Conservation (phyloP, 2,888 invertebrate genomes). For the Melolontha melolontha region DNA sequence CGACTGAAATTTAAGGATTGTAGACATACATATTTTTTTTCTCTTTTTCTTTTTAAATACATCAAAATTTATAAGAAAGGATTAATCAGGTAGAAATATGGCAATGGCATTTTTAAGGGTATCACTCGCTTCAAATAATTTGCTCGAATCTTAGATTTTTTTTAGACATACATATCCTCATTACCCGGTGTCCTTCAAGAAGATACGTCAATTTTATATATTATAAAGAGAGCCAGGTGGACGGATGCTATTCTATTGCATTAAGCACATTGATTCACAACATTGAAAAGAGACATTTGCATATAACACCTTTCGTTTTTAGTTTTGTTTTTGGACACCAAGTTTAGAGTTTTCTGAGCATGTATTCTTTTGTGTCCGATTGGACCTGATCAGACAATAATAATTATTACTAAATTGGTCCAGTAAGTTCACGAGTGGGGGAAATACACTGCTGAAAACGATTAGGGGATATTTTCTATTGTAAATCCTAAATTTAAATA, state of each 20-base stretch:
- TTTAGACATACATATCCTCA: background rate
- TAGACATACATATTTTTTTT: slow-evolving; percentile 7
- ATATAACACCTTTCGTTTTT: no score
- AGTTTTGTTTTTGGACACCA: slow-evolving; percentile 26
- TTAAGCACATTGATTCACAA: slow-evolving; percentile 50
- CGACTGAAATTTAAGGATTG: slow-evolving; percentile 37
- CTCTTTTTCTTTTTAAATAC: slow-evolving; percentile 8
- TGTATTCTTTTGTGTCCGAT: slow-evolving; percentile 41
- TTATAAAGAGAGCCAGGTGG: slow-evolving; percentile 53
- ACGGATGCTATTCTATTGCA: slow-evolving; percentile 61
- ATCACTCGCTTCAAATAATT: no score
- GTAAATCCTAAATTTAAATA: no score
- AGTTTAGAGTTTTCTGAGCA: slow-evolving; percentile 46
- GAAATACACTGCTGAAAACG: slow-evolving; percentile 50
- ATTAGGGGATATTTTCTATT: background rate
- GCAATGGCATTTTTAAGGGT: no score
- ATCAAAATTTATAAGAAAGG: slow-evolving; percentile 4
- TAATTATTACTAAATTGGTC: slow-evolving; percentile 57
- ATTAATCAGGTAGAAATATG: background rate
- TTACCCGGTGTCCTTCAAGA: slow-evolving; percentile 44
- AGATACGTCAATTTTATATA: slow-evolving; percentile 14
- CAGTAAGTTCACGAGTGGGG: slow-evolving; percentile 53
- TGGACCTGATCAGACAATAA: slow-evolving; percentile 51
- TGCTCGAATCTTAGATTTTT: no score
- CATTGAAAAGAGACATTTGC: slow-evolving; percentile 45